Evolutionary conservation across 2,113 vertebrate genomes (phyloP).

Genomic region (Calyptommatus sinebrachiatus): DNA sequence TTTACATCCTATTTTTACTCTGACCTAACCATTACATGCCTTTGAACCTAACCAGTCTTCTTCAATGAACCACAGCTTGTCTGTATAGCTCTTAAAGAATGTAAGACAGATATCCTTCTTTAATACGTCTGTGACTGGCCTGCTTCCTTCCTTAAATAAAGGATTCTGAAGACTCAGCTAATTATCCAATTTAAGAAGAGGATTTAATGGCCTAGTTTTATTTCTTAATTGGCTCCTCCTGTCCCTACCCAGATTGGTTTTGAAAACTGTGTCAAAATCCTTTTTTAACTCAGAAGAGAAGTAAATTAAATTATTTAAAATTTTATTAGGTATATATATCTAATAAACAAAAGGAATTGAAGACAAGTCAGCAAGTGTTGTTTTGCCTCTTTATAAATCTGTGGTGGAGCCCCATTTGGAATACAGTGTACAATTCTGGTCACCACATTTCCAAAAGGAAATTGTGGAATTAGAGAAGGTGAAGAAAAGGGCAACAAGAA

Average conservation of each 20-base stretch:
- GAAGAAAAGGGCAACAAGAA: too few species aligned
- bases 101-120: conserved; percentile 8
- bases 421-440: too few species aligned
- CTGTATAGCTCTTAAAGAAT: conserved; percentile 4
- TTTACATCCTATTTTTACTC: conserved; percentile 15
- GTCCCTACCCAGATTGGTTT: not conserved
- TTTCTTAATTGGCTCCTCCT: conserved; percentile 1
- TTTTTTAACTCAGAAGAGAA: not conserved
- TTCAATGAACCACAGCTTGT: not conserved
- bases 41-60: conserved; percentile 5
- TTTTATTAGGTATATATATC: too few species aligned
- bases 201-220: conserved; percentile 4
- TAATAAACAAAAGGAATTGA: too few species aligned
- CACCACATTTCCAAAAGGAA: too few species aligned
- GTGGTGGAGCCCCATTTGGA: too few species aligned
- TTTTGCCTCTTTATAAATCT: too few species aligned
- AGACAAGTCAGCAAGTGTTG: too few species aligned
- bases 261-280: not conserved
- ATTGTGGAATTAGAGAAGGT: too few species aligned
- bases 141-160: conserved; percentile 21
- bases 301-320: not conserved
- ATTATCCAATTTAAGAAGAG: conserved; percentile 22
- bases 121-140: conserved; percentile 19
- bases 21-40: not conserved
- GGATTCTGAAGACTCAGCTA: not conserved